Evolutionary conservation across 1,140 invertebrate species (phyloP).

Genomic region (Lanistes nyassanus): DNA sequence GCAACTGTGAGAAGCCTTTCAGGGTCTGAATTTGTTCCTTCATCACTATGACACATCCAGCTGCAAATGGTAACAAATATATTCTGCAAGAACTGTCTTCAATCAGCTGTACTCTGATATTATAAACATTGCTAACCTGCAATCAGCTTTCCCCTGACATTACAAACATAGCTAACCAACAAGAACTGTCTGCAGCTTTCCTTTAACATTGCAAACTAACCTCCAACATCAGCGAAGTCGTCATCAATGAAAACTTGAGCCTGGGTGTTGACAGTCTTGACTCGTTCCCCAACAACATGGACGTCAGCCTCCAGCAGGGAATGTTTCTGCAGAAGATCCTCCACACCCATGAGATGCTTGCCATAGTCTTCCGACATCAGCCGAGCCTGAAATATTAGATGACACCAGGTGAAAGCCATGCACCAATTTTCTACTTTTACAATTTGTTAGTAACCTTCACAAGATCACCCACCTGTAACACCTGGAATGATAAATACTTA

Average conservation of each 20-base stretch:
- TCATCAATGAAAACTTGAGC: slow-evolving; percentile 93
- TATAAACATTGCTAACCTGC: slow-evolving; percentile 44
- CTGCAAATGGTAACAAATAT: no score
- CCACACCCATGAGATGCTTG: slow-evolving; percentile 98
- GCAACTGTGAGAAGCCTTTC: no score
- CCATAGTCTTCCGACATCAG: slow-evolving; percentile 97
- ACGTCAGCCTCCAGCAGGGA: slow-evolving; percentile 97
- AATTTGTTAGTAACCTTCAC: not conserved
- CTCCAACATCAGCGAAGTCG: slow-evolving; percentile 70
- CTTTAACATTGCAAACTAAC: slow-evolving; percentile 37
- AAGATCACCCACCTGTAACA: not conserved
- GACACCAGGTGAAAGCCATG: not conserved
- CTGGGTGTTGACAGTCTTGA: slow-evolving; percentile 94
- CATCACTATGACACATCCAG: no score
- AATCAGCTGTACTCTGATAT: no score
- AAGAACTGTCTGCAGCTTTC: not conserved
- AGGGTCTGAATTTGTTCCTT: no score
- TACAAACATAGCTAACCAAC: not conserved
- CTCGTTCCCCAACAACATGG: slow-evolving; percentile 95
- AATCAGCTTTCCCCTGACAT: slow-evolving; percentile 22
- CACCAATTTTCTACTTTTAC: not conserved
- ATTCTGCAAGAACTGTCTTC: no score
- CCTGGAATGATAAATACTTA: no score
- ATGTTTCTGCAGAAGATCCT: slow-evolving; percentile 98
- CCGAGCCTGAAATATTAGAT: slow-evolving; percentile 71